Conservation (phyloP, 2,888 invertebrate genomes). For the Chesias legatella region DNA sequence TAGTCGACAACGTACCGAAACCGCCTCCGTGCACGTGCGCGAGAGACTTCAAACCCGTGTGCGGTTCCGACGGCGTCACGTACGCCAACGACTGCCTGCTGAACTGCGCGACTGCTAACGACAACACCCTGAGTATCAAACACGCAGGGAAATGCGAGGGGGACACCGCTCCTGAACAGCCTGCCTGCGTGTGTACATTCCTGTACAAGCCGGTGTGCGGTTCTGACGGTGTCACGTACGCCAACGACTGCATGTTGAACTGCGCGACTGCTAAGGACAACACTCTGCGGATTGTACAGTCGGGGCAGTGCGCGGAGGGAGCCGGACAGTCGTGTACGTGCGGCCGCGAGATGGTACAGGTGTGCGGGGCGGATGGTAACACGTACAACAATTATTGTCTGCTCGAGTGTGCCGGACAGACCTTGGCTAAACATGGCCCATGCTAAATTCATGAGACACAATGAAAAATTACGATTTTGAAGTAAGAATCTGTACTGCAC, state of each 20-base stretch:
- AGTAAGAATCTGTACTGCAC: too few relatives aligned
- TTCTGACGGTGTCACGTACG: conserved; percentile 3
- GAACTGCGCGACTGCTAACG: conserved; percentile 23
- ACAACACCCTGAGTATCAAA: conserved; percentile 19
- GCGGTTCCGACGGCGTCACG: conserved; percentile 86
- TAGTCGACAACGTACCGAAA: conserved; percentile 13
- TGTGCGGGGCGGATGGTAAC: conserved; percentile 43
- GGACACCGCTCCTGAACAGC: too few relatives aligned
- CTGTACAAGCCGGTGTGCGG: conserved; percentile 1
- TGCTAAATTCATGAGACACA: conserved; percentile 18
- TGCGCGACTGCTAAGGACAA: conserved; percentile 23
- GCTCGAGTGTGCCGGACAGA: conserved; percentile 65
- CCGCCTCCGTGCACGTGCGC: conserved; percentile 28
- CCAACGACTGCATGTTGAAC: conserved; percentile 78
- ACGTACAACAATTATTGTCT: conserved; percentile 86
- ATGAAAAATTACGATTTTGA: conserved; percentile 18
- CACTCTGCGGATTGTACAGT: conserved; percentile 19
- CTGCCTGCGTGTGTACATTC: background rate
- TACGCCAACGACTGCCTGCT: conserved; percentile 83
- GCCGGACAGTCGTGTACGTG: conserved; percentile 15
- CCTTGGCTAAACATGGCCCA: conserved; percentile 22
- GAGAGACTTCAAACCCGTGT: conserved; percentile 18
- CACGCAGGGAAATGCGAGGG: conserved; percentile 25
- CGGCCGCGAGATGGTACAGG: conserved; percentile 42
- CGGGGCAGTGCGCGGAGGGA: conserved; percentile 22